Base-by-base conservation (phyloP, 2,113 vertebrate genomes). In the Machaerirhynchus nigripectus region DNA sequence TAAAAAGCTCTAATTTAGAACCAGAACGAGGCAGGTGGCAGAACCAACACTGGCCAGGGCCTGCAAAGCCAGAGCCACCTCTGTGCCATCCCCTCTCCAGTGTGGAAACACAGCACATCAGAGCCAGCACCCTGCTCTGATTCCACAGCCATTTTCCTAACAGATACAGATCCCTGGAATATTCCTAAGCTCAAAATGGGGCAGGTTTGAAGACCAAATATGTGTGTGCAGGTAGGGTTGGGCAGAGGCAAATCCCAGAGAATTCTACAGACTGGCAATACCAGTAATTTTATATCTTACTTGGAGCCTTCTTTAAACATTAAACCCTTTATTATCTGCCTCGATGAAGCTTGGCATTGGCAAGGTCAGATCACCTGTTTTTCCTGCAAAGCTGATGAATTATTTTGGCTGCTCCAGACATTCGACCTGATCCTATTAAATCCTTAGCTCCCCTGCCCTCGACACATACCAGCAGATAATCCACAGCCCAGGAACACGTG, bases 341-440 rank as follows among this genome's bases (percentile, higher is more conserved):
- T 53, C 11, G 2, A 15, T 42, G n/a, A 63, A 71, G 59, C 59
- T 21, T 61, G 79, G 83, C 68, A 60, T 8, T 31, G 44, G 31
- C 68, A 84, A 59, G 56, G 65, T 35, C 84, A 67, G 27, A 73
- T 39, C 85, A 57, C 63, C 64, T 39, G 80, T 8, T 60, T 94
- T 87, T 71, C 87, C 68, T 70, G 81, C 84, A 82, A 87, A 94
- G 85, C 94, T 49, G 79, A 61, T 65, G 47, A 86, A 67, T 86
- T 69, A 56, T 46, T 90, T 79, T 28, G 79, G 75, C 59, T 77
- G 67, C 75, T 85, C 83, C 75, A 46, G 35, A 87, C 42, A 7
- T 47, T n/a, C 64, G 55, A n/a, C 57, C 49, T 57, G 87, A 93
- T 80, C 84, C 95, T 59, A 56, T 73, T 65, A 93, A 91, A 92